phyloP scores from a whole-genome alignment of 2,797 vertebrate species.

The Cuniculus paca region DNA sequence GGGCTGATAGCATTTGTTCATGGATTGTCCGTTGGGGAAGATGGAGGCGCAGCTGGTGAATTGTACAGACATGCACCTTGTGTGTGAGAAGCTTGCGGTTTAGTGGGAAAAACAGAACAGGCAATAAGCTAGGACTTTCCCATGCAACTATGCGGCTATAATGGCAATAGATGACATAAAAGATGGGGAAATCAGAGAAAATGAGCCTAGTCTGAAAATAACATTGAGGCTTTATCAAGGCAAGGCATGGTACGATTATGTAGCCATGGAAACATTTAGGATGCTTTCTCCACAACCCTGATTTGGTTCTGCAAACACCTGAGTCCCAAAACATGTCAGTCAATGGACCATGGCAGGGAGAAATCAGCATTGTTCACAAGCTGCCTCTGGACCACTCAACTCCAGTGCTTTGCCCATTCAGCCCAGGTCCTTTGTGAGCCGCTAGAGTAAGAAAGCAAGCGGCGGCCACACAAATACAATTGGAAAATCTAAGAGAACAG shows the following conservation, averaged over 20 bases:
- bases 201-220: background rate
- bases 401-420: background rate
- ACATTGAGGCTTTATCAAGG: background rate
- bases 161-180: background rate
- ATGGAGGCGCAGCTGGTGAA: background rate
- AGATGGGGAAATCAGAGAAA: background rate
- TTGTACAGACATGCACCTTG: background rate
- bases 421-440: background rate
- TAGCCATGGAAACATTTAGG: background rate
- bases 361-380: background rate
- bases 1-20: background rate
- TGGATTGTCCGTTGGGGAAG: background rate
- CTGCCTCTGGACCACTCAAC: background rate
- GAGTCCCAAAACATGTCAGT: background rate
- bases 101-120: background rate
- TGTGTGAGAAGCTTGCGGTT: background rate
- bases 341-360: background rate
- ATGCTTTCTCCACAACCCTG: background rate
- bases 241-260: background rate
- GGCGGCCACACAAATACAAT: background rate
- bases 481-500: background rate
- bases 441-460: background rate
- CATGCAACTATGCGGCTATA: background rate
- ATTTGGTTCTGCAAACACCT: background rate
- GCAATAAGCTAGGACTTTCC: background rate